A percentile compares a stretch with the other conserved stretches of the same genome.
phyloP scores from a whole-genome alignment of 1,140 invertebrate genomes.

The Acyrthosiphon pisum region DNA sequence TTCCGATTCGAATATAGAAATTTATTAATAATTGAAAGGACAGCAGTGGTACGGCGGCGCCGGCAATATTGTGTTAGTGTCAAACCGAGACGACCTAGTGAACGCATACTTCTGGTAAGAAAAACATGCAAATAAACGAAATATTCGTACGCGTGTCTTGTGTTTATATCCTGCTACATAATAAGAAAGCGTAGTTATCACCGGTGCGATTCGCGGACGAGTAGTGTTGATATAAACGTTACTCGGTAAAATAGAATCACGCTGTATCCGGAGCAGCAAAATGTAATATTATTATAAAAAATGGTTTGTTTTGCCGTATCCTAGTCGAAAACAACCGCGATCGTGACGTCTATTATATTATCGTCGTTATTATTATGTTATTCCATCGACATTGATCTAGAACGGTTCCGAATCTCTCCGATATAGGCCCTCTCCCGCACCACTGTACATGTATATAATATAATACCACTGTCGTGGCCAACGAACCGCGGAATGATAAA shows the following conservation, averaged over 20 bases:
- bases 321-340: background rate
- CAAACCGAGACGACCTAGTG: background rate
- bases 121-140: background rate
- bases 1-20: slow-evolving; percentile 18
- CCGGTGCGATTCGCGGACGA: background rate
- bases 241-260: background rate
- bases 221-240: background rate
- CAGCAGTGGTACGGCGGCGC: too few species aligned
- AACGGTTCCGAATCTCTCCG: background rate
- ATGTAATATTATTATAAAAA: background rate
- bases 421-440: background rate
- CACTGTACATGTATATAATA: too few species aligned
- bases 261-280: background rate
- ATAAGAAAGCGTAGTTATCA: background rate
- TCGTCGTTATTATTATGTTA: background rate
- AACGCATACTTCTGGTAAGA: background rate
- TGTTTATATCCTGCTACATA: background rate
- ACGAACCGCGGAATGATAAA: slow-evolving; percentile 18
- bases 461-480: background rate
- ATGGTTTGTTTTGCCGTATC: background rate
- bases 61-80: background rate
- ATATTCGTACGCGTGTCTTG: background rate
- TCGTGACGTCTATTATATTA: background rate
- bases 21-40: slow-evolving; percentile 43
- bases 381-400: slow-evolving; percentile 12